Percentiles rank a stretch among this genome's conserved stretches.
phyloP scores from a whole-genome alignment of 1,140 invertebrate genomes.

The Tribolium castaneum region DNA sequence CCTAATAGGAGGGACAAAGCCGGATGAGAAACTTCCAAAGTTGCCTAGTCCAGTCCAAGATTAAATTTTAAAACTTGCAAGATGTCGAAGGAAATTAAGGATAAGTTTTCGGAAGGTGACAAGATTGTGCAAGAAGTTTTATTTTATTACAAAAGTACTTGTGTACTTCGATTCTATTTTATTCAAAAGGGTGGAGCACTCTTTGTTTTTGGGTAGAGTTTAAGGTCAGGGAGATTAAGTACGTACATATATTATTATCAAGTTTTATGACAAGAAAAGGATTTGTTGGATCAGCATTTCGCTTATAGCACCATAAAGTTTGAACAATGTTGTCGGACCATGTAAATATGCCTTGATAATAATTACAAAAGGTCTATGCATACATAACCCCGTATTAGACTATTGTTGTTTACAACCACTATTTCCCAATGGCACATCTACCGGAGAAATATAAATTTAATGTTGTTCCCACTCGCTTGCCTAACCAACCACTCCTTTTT shows the following conservation, averaged over 20 bases:
- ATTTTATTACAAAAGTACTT: not conserved
- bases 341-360: constrained; percentile 18
- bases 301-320: constrained; percentile 20
- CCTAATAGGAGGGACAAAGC: constrained; percentile 2
- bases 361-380: constrained; percentile 19
- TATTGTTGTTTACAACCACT: constrained; percentile 21
- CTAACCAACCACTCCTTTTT: not conserved
- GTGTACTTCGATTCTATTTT: no score
- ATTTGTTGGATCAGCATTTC: constrained; percentile 17
- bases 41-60: not conserved
- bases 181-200: not conserved
- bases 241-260: not conserved
- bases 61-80: constrained; percentile 15
- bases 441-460: constrained; percentile 17
- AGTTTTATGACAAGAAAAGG: constrained; percentile 6
- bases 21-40: not conserved
- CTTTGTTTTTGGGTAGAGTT: no score
- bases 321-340: constrained; percentile 9
- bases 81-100: constrained; percentile 4
- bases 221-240: not conserved
- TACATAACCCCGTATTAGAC: constrained; percentile 11
- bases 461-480: not conserved
- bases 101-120: not conserved
- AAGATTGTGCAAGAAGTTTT: not conserved
- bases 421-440: not conserved